These are phyloP conservation scores for Salminus brasiliensis DNA, from an alignment of 2,113 vertebrate genomes.

Conservation along the genomic window DNA sequence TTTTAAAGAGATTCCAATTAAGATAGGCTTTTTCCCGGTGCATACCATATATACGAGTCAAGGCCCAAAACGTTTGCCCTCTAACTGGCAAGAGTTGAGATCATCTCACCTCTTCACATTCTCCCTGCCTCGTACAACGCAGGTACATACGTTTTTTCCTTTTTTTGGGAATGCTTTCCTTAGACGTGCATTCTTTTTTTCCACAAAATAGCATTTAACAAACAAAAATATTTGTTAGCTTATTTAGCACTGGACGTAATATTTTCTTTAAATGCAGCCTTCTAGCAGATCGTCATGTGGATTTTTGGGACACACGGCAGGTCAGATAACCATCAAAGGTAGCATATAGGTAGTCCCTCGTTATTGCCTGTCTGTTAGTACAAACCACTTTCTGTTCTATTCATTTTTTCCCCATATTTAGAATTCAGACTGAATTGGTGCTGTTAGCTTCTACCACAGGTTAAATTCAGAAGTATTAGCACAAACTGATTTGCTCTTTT, in stretches of 20 bases:
- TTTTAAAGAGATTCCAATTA: neutral
- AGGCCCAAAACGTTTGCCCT: neutral
- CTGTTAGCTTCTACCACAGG: neutral
- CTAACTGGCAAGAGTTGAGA: neutral
- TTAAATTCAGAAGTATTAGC: too few species aligned
- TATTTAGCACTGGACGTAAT: neutral
- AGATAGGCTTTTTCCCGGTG: neutral
- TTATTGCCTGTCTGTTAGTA: neutral
- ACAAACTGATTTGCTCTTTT: neutral
- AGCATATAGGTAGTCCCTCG: neutral
- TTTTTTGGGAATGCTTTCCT: too few species aligned
- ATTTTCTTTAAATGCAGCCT: too few species aligned
- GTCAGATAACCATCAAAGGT: neutral
- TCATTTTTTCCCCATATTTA: neutral
- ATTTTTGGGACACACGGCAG: neutral
- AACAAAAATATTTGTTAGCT: neutral
- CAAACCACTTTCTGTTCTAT: neutral
- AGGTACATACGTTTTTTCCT: neutral
- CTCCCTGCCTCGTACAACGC: neutral
- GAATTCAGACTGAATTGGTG: neutral
- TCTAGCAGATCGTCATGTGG: neutral
- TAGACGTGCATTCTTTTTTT: too few species aligned
- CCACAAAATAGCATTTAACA: neutral
- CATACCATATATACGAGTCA: neutral
- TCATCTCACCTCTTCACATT: neutral